Evolutionary conservation across 2,888 invertebrate species (phyloP), one percentile per base, ranked within the genome.

Genomic region (Acrobasis consociella): DNA sequence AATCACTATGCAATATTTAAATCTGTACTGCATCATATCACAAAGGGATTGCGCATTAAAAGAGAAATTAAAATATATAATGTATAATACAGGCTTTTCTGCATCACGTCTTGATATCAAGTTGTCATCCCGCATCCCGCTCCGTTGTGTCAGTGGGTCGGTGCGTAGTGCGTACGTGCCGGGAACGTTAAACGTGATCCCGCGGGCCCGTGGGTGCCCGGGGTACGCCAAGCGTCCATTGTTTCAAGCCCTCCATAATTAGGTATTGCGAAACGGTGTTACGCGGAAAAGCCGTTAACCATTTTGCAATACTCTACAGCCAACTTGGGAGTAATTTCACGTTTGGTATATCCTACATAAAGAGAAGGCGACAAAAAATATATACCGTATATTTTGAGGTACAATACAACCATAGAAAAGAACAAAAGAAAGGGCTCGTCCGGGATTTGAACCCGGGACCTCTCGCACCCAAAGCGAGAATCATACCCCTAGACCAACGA

Each of bases 361-460:
- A 5, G 22, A 22, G 22, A 22, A 22, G 22, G 22, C 22, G 5
- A 22, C 5, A 22, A 2, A 22, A 22, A 22, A 22, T 22, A 22
- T 2, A 22, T 22, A 22, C n/a, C 2, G 22, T 22, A 22, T 3
- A 22, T 22, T 22, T 22, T 22, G 8, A 5, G 1, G 39, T 39
- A 39, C 11, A 11, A 11, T 42, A 10, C 10, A 10, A 65, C 9
- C 70, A 60, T 49, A 10, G 5, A 67, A 67, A 55, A 53, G 63
- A 67, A 55, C 52, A 65, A 65, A 76, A 82, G 78, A 67, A 38
- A 68, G 93, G 93, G 93, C 93, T 93, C 93, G 93, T 92, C 93
- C 93, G 93, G 93, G 93, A 93, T 92, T 93, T 93, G 92, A 93
- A 93, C 93, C 93, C 93, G 93, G 92, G 93, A 93, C 93, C 93